Base-by-base conservation (phyloP, 2,797 vertebrate genomes). In the Manis crassicaudata region DNA sequence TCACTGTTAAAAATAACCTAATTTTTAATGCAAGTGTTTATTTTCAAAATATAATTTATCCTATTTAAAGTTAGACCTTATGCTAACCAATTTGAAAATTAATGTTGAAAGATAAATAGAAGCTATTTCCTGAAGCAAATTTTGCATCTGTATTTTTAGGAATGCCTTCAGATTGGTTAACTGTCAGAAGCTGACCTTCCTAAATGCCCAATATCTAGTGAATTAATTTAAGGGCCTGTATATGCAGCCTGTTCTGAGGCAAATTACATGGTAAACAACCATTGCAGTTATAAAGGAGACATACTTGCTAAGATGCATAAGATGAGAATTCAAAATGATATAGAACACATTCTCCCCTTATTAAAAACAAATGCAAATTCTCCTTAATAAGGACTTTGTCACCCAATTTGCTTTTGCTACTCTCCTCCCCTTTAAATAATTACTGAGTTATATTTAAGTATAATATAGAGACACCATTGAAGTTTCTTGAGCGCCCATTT, bases 41-140 rank as follows among this genome's bases (percentile, higher is more conserved):
- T 89, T 97, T 94, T 56, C 5, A 4, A 96, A 97, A 97, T 94
- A 92, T 82, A 95, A 95, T 37, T 84, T 37, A 63, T 46, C 37
- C n/a, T 92, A 92, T 94, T 96, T 92, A 91, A 97, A 85, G 93
- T 68, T 37, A 96, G 97, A 81, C 3, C 2, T 96, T 91, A 68
- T 54, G 52, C 52, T 84, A 97, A 93, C 65, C 58, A 96, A 68
- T 32, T 80, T 88, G 90, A 90, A 97, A 92, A 95, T 77, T 96
- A 96, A 90, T 68, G 70, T 92, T n/a, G 40, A 96, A 97, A 97
- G 82, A 96, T 40, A 93, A 94, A 97, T 16, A n/a, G 8, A 52
- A 95, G 8, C 40, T 95, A 23, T 76, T 98, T 85, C 60, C 80
- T 60, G 84, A 97, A 97, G 76, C 23, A 97, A 92, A 82, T n/a